Base-by-base conservation (phyloP, 1,140 invertebrate species). In the Ceratina australensis region DNA sequence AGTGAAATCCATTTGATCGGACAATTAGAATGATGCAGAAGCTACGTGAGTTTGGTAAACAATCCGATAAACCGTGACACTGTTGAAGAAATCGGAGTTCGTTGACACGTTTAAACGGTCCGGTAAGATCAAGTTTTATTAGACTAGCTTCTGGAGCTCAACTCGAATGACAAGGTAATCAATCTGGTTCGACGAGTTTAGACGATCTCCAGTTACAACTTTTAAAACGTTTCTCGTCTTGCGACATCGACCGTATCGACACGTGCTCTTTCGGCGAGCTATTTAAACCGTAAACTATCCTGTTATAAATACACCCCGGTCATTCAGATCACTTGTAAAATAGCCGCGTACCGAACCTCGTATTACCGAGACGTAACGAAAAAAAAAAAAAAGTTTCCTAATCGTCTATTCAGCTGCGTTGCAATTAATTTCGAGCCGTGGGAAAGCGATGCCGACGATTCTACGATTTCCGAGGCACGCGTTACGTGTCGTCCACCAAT, bases 401-500 rank as follows among this genome's bases (percentile, higher is more conserved):
- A 12, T 33, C n/a, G 67, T 63, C 20, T 24, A 59, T 47, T 42
- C 20, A 42, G 20, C 22, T 8, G 57, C 24, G 8, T 5, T 26
- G 13, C 56, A 28, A 76, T 76, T 76, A 75, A 56, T 57, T 42
- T 3, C 56, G 22, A n/a, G 1, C 42, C 75, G 80, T 82, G 76
- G 72, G 80, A 83, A 83, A 71, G 60, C n/a, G 10, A 13, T n/a
- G 18, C 15, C 22, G 22, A 4, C 5, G 20, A 33, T 33, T 57
- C 59, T 61, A 33, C 20, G 60, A 72, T 59, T 75, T 66, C 50
- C 7, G 42, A 54, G 42, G 28, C 64, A 22, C 60, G 69, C 52
- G 42, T 71, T 71, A 72, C 68, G 73, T 79, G 65, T 85, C 80
- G 63, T 68, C 73, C 16, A n/a, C 73, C 78, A 71, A 75, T 83